phyloP scores from a whole-genome alignment of 2,797 vertebrate species.

The Poecilia gillii region DNA sequence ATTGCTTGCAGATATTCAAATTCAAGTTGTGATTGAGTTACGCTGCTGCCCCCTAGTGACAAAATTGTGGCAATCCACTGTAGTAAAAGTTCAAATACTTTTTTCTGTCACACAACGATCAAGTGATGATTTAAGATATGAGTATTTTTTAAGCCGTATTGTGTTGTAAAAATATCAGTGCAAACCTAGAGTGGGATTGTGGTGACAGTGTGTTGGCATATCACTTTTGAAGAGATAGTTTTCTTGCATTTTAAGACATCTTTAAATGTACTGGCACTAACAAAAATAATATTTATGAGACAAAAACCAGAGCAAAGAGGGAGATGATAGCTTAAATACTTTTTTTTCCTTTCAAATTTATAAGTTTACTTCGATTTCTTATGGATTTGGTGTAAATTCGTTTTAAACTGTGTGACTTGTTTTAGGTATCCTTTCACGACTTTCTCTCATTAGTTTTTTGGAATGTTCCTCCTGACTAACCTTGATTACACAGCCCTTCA shows the following conservation, averaged over 20 bases:
- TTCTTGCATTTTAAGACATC: neutral
- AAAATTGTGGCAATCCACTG: slow-evolving; percentile 17
- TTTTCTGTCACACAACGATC: neutral
- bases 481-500: too few relatives aligned
- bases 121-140: neutral
- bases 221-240: neutral
- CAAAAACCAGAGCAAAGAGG: neutral
- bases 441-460: neutral
- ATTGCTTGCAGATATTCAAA: neutral
- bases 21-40: neutral
- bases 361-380: neutral
- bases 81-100: neutral
- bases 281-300: neutral
- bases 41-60: slow-evolving; percentile 64
- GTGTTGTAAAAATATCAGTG: neutral
- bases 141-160: neutral
- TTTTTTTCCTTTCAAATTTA: neutral
- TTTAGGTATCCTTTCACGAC: neutral
- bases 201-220: neutral
- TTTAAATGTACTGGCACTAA: neutral
- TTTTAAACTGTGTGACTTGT: neutral
- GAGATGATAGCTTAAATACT: neutral
- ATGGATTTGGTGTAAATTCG: neutral
- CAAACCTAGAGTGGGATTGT: neutral
- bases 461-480: neutral